These are phyloP conservation scores for Artibeus lituratus DNA, from an alignment of 2,797 vertebrate genomes.

Conservation along the genomic window DNA sequence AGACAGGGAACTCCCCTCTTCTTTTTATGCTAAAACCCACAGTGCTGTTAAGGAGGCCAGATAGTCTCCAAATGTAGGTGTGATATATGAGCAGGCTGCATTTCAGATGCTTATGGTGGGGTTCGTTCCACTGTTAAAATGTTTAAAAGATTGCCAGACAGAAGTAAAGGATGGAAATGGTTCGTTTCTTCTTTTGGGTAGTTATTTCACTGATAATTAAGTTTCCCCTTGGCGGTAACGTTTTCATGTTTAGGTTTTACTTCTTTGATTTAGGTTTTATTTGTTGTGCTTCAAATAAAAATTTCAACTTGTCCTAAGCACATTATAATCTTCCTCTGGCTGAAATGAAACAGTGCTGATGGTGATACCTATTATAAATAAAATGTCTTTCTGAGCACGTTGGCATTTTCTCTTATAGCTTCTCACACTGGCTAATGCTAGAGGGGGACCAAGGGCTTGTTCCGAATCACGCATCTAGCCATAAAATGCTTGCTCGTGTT, in stretches of 20 bases:
- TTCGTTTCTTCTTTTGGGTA: neutral
- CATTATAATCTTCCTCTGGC: neutral
- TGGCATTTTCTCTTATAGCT: neutral
- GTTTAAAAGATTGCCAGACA: neutral
- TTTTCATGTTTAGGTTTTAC: neutral
- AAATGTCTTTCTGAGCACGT: neutral
- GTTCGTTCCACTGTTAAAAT: neutral
- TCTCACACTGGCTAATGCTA: neutral
- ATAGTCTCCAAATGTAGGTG: neutral
- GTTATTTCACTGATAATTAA: neutral
- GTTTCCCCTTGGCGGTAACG: neutral
- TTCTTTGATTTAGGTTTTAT: neutral
- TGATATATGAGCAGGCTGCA: neutral
- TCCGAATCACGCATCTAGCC: neutral
- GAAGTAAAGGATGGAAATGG: neutral
- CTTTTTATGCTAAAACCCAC: neutral
- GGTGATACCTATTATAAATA: neutral
- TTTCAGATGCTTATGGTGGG: neutral
- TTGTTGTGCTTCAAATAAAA: neutral
- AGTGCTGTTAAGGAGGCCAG: neutral
- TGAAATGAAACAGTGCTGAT: neutral
- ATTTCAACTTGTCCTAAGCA: neutral
- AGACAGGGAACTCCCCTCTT: constrained; percentile 8
- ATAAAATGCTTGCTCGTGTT: neutral
- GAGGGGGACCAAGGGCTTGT: neutral